These are phyloP conservation scores for Hyphantria cunea DNA, from an alignment of 1,140 invertebrate species.

Conservation along the genomic window DNA sequence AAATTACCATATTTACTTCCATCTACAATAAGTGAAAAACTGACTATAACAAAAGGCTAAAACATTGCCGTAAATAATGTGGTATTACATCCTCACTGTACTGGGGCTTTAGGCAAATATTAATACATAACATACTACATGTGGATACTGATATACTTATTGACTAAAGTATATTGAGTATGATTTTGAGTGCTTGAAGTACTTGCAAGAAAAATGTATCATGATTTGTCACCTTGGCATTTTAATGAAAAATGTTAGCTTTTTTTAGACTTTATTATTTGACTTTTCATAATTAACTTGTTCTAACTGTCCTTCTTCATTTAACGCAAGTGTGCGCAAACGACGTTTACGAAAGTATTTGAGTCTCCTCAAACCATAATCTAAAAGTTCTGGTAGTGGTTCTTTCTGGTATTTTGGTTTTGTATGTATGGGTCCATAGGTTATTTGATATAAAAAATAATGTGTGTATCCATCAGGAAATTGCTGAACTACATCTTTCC, in stretches of 20 bases:
- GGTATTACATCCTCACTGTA: no score
- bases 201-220: background rate
- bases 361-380: slow-evolving; percentile 38
- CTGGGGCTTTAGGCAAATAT: no score
- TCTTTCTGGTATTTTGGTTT: slow-evolving; percentile 38
- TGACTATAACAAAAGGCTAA: no score
- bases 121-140: no score
- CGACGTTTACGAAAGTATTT: slow-evolving; percentile 39
- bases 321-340: slow-evolving; percentile 48
- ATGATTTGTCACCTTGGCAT: background rate
- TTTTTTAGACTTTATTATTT: background rate
- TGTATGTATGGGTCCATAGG: slow-evolving; percentile 21
- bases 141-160: no score
- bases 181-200: background rate
- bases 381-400: slow-evolving; percentile 47
- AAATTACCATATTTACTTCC: no score
- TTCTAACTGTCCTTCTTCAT: slow-evolving; percentile 45
- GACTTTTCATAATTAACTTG: slow-evolving; percentile 33
- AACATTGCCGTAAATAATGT: no score
- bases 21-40: no score
- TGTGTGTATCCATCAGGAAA: slow-evolving; percentile 59
- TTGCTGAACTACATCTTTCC: slow-evolving; percentile 56
- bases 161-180: no score
- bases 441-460: slow-evolving; percentile 48
- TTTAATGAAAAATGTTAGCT: background rate